Percentiles rank a stretch among this genome's conserved stretches.
phyloP scores from a whole-genome alignment of 2,797 vertebrate genomes.

The Eupleurogrammus muticus region DNA sequence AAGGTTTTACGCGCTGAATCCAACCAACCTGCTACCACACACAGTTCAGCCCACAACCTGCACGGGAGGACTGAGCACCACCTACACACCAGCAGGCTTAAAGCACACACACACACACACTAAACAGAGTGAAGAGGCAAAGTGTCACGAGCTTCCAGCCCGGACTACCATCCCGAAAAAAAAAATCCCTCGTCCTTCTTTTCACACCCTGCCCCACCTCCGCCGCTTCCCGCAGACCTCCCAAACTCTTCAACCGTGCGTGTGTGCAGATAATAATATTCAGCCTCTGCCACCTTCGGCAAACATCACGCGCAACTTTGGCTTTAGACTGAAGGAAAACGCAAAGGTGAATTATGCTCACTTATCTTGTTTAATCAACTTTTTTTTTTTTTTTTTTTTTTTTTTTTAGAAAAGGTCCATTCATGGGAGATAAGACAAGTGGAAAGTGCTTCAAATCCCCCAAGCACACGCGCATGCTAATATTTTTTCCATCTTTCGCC shows the following conservation, averaged over 20 bases:
- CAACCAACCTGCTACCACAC: conserved; percentile 81
- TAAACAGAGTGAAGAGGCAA: conserved; percentile 33
- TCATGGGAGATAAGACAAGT: conserved; percentile 53
- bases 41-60: conserved; percentile 79
- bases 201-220: conserved; percentile 40
- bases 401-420: conserved; percentile 56
- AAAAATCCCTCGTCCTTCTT: conserved; percentile 38
- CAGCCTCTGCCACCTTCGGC: conserved; percentile 51
- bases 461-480: conserved; percentile 55
- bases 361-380: conserved; percentile 55
- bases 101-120: conserved; percentile 44
- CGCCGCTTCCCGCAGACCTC: conserved; percentile 19
- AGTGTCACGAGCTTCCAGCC: conserved; percentile 44
- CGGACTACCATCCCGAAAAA: conserved; percentile 28
- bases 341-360: conserved; percentile 32
- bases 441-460: conserved; percentile 54
- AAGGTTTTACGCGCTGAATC: conserved; percentile 60
- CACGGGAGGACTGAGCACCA: conserved; percentile 65
- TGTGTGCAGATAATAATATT: conserved; percentile 43
- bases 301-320: conserved; percentile 51
- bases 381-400: too few relatives aligned
- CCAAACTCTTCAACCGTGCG: conserved; percentile 34
- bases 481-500: conserved; percentile 76
- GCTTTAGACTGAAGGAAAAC: conserved; percentile 20
- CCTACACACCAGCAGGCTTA: conserved; percentile 70